Evolutionary conservation across 2,888 invertebrate species (phyloP).

Genomic region (Trisateles emortualis): DNA sequence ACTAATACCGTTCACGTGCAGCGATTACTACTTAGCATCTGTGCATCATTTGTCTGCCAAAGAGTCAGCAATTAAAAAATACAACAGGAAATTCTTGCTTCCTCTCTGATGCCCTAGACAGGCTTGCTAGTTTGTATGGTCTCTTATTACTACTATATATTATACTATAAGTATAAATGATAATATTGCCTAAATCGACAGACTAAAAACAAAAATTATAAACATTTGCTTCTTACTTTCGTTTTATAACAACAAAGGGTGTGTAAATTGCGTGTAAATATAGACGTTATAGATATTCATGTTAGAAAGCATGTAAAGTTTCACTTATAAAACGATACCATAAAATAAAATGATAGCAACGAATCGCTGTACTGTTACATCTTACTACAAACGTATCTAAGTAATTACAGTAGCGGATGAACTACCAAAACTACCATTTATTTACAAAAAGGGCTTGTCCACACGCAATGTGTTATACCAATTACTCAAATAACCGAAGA

Average conservation of each 20-base stretch:
- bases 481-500: not conserved
- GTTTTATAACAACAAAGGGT: not conserved
- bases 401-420: constrained; percentile 18
- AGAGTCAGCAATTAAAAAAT: too few relatives aligned
- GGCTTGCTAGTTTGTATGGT: too few relatives aligned
- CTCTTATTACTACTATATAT: too few relatives aligned
- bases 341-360: constrained; percentile 8
- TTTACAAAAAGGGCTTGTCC: constrained; percentile 19
- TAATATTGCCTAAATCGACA: too few relatives aligned
- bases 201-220: too few relatives aligned
- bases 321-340: not conserved
- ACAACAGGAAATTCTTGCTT: too few relatives aligned
- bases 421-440: constrained; percentile 8
- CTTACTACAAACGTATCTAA: not conserved
- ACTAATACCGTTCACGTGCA: too few relatives aligned
- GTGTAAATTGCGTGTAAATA: not conserved
- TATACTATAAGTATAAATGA: too few relatives aligned
- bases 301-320: not conserved
- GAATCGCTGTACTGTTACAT: not conserved
- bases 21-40: too few relatives aligned
- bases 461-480: constrained; percentile 24
- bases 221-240: not conserved
- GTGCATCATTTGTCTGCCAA: too few relatives aligned
- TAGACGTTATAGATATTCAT: not conserved
- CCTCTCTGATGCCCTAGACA: too few relatives aligned